These are phyloP conservation scores for Athene noctua DNA, from an alignment of 2,113 vertebrate genomes.

Conservation along the genomic window DNA sequence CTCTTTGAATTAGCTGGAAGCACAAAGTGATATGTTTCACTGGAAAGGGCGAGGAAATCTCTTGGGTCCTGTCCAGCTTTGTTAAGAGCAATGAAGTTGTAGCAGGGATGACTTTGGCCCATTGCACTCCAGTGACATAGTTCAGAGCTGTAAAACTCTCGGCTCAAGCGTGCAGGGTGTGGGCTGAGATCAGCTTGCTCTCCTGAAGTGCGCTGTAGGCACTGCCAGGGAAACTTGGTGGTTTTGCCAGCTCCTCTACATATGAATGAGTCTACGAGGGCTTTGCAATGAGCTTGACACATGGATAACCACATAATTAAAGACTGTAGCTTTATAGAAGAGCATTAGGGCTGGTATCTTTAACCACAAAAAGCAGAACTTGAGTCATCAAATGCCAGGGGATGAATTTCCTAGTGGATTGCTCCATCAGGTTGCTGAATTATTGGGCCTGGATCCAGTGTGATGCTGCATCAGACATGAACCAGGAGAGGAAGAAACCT, in stretches of 20 bases:
- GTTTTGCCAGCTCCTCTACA: constrained; percentile 47
- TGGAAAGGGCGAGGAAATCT: neutral
- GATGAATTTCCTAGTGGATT: constrained; percentile 20
- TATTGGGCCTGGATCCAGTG: constrained; percentile 1
- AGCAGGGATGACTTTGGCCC: constrained; percentile 27
- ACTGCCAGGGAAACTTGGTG: constrained; percentile 23
- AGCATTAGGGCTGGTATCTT: neutral
- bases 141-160: neutral
- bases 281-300: constrained; percentile 2
- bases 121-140: neutral
- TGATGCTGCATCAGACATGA: neutral
- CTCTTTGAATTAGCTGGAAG: neutral
- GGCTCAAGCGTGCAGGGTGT: neutral
- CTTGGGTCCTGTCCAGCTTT: constrained; percentile 3
- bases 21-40: neutral
- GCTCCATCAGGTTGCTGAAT: neutral
- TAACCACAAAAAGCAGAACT: neutral
- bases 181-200: neutral
- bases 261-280: constrained; percentile 20
- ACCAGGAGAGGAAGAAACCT: neutral
- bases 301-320: neutral
- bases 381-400: neutral
- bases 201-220: neutral
- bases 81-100: neutral
- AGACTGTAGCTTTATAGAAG: neutral